A percentile compares a stretch with the other conserved stretches of the same genome.
Evolutionary conservation across 2,113 vertebrate species (phyloP).

Genomic region (Amazona guildingii): DNA sequence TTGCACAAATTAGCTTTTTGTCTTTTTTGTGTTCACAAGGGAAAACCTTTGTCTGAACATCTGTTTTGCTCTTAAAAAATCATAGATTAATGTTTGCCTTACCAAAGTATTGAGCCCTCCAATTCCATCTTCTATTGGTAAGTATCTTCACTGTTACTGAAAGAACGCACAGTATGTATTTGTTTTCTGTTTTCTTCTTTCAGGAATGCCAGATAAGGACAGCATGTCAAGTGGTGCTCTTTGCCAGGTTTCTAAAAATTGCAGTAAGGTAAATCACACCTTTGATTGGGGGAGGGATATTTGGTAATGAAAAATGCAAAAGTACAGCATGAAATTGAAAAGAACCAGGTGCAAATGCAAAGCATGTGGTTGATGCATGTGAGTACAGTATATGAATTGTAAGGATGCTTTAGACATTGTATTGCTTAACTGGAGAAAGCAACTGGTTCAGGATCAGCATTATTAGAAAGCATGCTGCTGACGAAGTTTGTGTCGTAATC

Average conservation of each 20-base stretch:
- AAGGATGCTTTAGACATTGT: background rate
- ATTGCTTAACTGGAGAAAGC: background rate
- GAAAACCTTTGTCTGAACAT: background rate
- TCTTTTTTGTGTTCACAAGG: background rate
- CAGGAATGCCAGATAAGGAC: conserved; percentile 94
- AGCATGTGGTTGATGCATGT: background rate
- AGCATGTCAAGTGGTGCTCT: conserved; percentile 82
- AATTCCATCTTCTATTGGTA: background rate
- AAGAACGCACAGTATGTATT: background rate
- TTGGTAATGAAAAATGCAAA: background rate
- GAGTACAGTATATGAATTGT: background rate
- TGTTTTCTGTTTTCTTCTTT: conserved; percentile 44
- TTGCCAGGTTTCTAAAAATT: conserved; percentile 84
- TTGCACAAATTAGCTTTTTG: background rate
- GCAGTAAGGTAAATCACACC: conserved; percentile 82
- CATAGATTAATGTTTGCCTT: background rate
- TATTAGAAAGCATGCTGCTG: background rate
- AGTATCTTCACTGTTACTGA: background rate
- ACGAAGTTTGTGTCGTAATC: background rate
- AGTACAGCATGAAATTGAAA: background rate
- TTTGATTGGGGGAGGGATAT: background rate
- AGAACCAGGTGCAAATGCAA: background rate
- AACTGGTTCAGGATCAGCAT: background rate
- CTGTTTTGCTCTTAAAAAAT: background rate
- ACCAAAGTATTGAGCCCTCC: background rate